Evolutionary conservation across 2,888 invertebrate genomes (phyloP), one percentile per base, ranked within the genome.

Genomic region (Dryocosmus kuriphilus): DNA sequence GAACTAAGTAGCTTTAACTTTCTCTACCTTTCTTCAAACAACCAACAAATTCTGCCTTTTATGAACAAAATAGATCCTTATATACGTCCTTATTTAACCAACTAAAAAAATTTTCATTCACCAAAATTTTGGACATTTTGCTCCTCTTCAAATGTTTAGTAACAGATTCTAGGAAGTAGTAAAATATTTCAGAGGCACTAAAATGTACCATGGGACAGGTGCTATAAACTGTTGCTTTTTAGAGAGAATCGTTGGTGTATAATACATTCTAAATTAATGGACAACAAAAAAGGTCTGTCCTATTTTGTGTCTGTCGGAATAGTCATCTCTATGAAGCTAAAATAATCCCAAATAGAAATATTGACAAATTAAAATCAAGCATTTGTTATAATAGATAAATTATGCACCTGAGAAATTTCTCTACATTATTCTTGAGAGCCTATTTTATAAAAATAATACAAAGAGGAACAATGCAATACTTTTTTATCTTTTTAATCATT

Each of bases 261-360:
- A 67, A 46, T 65, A 46, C 22, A n/a, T 16, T 51, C 1, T 7
- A 71, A 71, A 46, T 46, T 14, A 8, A 27, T 41, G 30, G 19
- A 32, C 7, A 63, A 22, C 1, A 46, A 51, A 51, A 41, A 32
- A 41, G 6, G n/a, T 22, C 38, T 6, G n/a, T n/a, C 6, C 30
- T 11, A 71, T 22, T 19, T 55, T 22, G 30, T 32, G 51, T 32
- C 30, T 51, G 55, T 24, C 14, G 27, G 16, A 5, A 1, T 60
- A 2, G 32, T n/a, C n/a, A 71, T 51, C 6, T 32, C 14, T 22
- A 55, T 71, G 32, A 51, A 6, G 27, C 51, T 55, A 32, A 51
- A 32, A 71, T 51, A 71, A 71, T 51, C 30, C 14, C n/a, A 30
- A 71, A 51, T 71, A 51, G 30, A 51, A 30, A 51, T 51, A 71